phyloP scores from a whole-genome alignment of 2,888 invertebrate species.

The Melitaea athalia region DNA sequence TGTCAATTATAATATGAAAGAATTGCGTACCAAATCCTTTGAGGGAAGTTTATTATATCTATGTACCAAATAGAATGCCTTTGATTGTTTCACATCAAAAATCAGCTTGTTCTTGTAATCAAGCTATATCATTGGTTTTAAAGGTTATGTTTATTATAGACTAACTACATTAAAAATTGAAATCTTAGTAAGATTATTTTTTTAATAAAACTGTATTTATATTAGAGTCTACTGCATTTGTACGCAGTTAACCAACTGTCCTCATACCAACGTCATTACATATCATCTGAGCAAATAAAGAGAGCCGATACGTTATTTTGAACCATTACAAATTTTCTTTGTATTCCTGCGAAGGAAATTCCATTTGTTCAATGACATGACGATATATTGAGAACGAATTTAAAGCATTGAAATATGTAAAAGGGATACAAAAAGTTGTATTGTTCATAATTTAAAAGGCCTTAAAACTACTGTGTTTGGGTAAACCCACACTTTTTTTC shows the following conservation, averaged over 20 bases:
- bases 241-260: neutral
- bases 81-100: neutral
- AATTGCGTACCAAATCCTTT: neutral
- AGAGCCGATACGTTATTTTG: conserved; percentile 15
- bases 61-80: neutral
- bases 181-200: neutral
- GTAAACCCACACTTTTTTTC: conserved; percentile 25
- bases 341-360: conserved; percentile 30
- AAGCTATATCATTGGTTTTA: neutral
- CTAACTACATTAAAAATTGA: neutral
- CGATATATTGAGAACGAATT: conserved; percentile 25
- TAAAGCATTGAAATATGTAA: conserved; percentile 26
- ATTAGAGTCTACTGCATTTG: neutral
- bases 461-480: conserved; percentile 11
- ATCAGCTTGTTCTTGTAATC: neutral
- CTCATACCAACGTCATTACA: neutral
- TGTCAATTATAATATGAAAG: conserved; percentile 22
- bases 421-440: conserved; percentile 14
- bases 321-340: conserved; percentile 24
- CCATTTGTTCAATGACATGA: conserved; percentile 27
- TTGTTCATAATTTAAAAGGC: conserved; percentile 8
- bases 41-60: too few relatives aligned
- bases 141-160: neutral
- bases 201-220: neutral
- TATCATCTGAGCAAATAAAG: conserved; percentile 32